Evolutionary conservation across 2,113 vertebrate genomes (phyloP).

Genomic region (Eulemur macaco): DNA sequence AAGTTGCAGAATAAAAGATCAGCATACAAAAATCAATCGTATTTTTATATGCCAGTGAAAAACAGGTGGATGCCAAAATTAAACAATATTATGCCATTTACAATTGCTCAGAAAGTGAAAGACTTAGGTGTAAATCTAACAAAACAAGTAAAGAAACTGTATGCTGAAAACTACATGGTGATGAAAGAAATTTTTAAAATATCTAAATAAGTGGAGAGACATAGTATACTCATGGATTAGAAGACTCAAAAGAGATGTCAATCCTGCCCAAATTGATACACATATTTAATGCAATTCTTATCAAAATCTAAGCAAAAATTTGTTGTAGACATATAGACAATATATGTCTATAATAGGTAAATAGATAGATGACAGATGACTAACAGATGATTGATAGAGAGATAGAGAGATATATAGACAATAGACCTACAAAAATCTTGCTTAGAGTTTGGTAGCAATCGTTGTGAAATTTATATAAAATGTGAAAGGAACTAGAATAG

Average conservation of each 20-base stretch:
- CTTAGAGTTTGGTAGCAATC: not conserved
- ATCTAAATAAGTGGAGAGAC: not conserved
- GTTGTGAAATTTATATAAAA: not conserved
- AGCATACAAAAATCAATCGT: not conserved
- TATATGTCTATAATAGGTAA: not conserved
- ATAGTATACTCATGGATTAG: not conserved
- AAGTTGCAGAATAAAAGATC: not conserved
- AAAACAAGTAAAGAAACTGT: not conserved
- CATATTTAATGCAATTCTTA: not conserved
- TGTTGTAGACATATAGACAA: not conserved
- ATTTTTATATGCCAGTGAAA: not conserved
- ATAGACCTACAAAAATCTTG: not conserved
- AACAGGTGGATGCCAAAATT: not conserved
- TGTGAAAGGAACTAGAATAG: constrained; percentile 4
- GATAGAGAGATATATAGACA: not conserved
- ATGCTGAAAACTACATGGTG: not conserved
- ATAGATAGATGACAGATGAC: not conserved
- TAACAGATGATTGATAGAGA: not conserved
- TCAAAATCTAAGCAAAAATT: not conserved
- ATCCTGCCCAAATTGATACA: not conserved
- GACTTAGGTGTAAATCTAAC: not conserved
- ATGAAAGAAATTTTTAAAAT: not conserved
- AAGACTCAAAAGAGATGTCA: not conserved
- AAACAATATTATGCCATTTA: not conserved
- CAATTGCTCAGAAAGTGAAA: not conserved